Base-by-base conservation (phyloP, 2,113 vertebrate genomes). In the Cynocephalus volans region DNA sequence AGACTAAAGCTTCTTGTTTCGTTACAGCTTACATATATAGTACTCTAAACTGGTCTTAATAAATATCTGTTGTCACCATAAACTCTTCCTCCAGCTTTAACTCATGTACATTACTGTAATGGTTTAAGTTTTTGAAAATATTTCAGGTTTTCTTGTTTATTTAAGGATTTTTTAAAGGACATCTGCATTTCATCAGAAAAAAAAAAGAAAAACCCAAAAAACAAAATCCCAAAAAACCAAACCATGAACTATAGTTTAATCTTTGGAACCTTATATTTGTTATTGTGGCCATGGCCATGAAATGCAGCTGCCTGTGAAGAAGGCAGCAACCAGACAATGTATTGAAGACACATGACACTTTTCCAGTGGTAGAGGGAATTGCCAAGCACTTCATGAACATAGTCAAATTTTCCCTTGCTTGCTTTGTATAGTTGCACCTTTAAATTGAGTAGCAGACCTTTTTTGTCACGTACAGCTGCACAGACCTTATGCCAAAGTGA, bases 401-500 rank as follows among this genome's bases (percentile, higher is more conserved):
- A 72, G 17, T 67, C 17, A 48, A 79, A 86, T 95, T 81, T 72
- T 24, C 69, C 26, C n/a, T 41, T 89, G 3, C 14, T 91, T 94
- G 21, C 45, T 88, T 93, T 93, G 28, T 65, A 76, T 50, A 80
- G 80, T 83, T 62, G 7, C 15, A 65, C 14, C 1, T 92, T 76
- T 90, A 92, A 88, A 81, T 52, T 82, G 50, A 87, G 11, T 41
- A 65, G 21, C 58, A 58, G 58, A 72, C 36, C 11, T 85, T 70
- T 93, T 79, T 72, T 92, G n/a, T 76, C 45, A 88, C 90, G 50
- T 4, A 24, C 60, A 50, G 88, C 21, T 79, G 19, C 60, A 88
- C 4, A 96, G 41, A 45, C 58, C 31, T 94, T 88, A 93, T 83
- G 31, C 24, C 41, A 90, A 96, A 85, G 67, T 77, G 36, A 93